Conservation (phyloP, 2,797 vertebrate genomes). For the Eulemur mongoz region DNA sequence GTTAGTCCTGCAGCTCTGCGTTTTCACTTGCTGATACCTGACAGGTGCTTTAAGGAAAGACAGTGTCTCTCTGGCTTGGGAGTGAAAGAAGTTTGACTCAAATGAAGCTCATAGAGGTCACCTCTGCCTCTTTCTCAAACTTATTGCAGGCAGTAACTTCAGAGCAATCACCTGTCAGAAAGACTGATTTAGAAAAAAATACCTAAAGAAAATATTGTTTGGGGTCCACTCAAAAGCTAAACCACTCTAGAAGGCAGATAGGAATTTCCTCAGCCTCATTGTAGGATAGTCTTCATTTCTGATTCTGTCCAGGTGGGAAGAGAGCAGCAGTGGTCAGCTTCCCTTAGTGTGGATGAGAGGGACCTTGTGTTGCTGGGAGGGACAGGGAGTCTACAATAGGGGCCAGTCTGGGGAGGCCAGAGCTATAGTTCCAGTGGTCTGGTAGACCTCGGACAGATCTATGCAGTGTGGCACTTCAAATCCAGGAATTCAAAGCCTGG, state of each 20-base stretch:
- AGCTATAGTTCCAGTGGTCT: not conserved
- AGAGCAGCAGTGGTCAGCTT: not conserved
- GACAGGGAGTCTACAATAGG: not conserved
- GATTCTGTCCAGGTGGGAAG: not conserved
- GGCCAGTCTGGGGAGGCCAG: not conserved
- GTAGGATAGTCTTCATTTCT: not conserved
- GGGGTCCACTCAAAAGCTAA: not conserved
- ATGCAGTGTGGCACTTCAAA: not conserved
- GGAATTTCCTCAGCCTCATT: not conserved
- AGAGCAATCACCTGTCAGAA: not conserved
- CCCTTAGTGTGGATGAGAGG: not conserved
- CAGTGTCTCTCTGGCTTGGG: not conserved
- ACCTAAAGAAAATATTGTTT: not conserved
- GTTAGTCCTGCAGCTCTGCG: not conserved
- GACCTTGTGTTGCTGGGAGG: not conserved
- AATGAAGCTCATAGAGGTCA: no score
- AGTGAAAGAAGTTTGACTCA: not conserved
- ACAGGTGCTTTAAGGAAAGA: constrained; percentile 28
- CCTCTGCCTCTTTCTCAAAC: not conserved
- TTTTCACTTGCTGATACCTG: not conserved
- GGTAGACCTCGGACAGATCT: not conserved
- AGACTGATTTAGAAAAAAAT: not conserved
- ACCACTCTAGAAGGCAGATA: not conserved
- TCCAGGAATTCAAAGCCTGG: not conserved
- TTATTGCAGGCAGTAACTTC: not conserved